phyloP scores from a whole-genome alignment of 2,888 invertebrate species.

The Sarcophaga caerulescens region DNA sequence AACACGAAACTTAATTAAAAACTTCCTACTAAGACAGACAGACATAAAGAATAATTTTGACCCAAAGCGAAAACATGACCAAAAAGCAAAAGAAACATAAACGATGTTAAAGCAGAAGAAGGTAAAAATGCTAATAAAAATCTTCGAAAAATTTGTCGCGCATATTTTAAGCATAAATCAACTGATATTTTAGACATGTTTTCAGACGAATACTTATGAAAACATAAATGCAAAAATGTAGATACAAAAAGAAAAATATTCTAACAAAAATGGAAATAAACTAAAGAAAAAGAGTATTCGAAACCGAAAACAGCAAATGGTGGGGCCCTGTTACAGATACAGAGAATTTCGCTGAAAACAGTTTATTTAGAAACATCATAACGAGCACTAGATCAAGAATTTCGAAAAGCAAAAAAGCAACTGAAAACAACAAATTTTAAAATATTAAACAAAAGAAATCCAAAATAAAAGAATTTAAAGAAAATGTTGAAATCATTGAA shows the following conservation, averaged over 20 bases:
- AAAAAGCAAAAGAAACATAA: background rate
- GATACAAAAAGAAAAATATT: conserved; percentile 4
- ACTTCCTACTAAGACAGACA: background rate
- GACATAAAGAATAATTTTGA: conserved; percentile 3
- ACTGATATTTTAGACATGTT: conserved; percentile 8
- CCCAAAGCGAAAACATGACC: conserved; percentile 22
- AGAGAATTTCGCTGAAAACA: conserved; percentile 37
- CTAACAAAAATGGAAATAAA: background rate
- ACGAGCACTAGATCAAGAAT: conserved; percentile 18
- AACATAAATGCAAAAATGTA: background rate
- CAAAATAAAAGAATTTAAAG: conserved; percentile 10
- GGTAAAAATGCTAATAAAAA: conserved; percentile 3
- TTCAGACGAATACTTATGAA: background rate
- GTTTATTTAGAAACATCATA: conserved; percentile 52
- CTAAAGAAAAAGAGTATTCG: background rate
- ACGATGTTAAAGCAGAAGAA: conserved; percentile 11
- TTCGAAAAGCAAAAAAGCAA: background rate
- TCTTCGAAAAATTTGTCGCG: background rate
- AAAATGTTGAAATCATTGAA: background rate
- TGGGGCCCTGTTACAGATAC: conserved; percentile 11
- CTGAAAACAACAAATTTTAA: background rate
- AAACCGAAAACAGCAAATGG: background rate
- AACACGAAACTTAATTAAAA: background rate
- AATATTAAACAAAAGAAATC: background rate
- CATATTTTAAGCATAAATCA: conserved; percentile 11